These are phyloP conservation scores for Loripinus fragilis DNA, from an alignment of 2,888 invertebrate species.

Conservation along the genomic window DNA sequence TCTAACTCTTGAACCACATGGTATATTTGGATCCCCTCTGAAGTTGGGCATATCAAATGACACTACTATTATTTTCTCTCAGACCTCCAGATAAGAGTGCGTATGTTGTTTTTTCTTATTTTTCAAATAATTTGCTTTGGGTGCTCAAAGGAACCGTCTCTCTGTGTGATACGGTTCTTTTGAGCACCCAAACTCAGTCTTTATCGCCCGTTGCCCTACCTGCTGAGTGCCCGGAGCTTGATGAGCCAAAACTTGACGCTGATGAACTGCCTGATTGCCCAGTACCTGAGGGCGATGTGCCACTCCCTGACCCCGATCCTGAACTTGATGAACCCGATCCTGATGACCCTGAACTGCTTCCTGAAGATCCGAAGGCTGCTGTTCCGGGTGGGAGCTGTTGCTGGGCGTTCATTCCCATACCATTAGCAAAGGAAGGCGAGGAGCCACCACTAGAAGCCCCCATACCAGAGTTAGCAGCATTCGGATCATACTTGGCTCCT, in stretches of 20 bases:
- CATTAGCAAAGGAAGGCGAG: slow-evolving; percentile 59
- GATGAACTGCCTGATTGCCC: background rate
- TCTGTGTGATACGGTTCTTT: too few species aligned
- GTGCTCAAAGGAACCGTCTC: too few species aligned
- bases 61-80: too few species aligned
- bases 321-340: slow-evolving; percentile 4
- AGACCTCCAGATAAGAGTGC: too few species aligned
- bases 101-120: too few species aligned
- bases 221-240: background rate
- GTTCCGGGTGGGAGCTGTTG: slow-evolving; percentile 47
- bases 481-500: slow-evolving; percentile 64
- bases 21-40: too few species aligned
- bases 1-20: too few species aligned
- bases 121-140: too few species aligned
- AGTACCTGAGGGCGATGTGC: background rate
- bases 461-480: slow-evolving; percentile 56
- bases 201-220: too few species aligned
- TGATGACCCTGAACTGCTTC: background rate
- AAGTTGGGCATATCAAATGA: too few species aligned
- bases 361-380: slow-evolving; percentile 16
- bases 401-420: slow-evolving; percentile 59
- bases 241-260: too few species aligned
- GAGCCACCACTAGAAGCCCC: slow-evolving; percentile 48
- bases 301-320: background rate
- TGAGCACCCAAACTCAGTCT: too few species aligned